Conservation (phyloP, 2,113 vertebrate species). For the Nannobrachium achirus region DNA sequence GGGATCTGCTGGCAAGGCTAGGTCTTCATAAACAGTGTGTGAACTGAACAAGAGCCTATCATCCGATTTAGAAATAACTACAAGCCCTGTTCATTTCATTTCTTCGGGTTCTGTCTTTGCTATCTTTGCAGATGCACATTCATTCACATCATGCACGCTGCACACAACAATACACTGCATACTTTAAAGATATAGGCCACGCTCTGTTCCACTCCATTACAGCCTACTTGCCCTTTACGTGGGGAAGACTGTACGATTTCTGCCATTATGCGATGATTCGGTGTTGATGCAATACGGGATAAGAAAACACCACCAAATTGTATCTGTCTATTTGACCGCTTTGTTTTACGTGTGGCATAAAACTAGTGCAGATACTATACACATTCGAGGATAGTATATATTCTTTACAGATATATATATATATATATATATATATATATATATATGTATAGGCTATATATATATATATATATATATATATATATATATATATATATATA, state of each 20-base stretch:
- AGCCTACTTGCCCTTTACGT: constrained; percentile 47
- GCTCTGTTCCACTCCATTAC: constrained; percentile 16
- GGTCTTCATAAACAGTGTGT: constrained; percentile 20
- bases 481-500: too few species aligned
- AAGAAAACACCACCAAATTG: constrained; percentile 7
- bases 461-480: too few species aligned
- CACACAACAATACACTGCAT: too few species aligned
- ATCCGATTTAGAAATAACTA: constrained; percentile 38
- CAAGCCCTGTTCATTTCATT: constrained; percentile 38
- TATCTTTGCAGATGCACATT: constrained; percentile 1
- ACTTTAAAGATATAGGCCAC: background rate
- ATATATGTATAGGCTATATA: too few species aligned
- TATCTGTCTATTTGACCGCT: too few species aligned
- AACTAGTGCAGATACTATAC: too few species aligned
- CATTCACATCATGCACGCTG: too few species aligned
- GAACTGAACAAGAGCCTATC: constrained; percentile 31
- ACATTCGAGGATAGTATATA: too few species aligned
- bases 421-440: too few species aligned
- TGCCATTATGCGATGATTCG: constrained; percentile 59
- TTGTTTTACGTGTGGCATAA: too few species aligned
- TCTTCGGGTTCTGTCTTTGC: constrained; percentile 26
- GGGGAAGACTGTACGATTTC: constrained; percentile 52
- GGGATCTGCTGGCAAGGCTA: background rate
- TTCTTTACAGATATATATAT: too few species aligned
- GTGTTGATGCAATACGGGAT: constrained; percentile 55